Evolutionary conservation across 2,888 invertebrate genomes (phyloP), one percentile per base, ranked within the genome.

Genomic region (Panorpa germanica): DNA sequence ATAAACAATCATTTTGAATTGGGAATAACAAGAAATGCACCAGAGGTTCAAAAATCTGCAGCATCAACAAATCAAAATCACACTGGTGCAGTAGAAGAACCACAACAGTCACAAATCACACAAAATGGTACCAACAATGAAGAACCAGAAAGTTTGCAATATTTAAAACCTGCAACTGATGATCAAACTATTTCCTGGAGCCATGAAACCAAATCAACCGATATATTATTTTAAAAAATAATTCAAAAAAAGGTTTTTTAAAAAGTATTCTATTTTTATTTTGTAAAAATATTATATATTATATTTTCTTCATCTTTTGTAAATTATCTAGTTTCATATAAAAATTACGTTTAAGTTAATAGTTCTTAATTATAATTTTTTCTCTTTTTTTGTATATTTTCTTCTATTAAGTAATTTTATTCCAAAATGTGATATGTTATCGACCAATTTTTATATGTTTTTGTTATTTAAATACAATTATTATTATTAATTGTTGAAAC

Each of bases 1-100:
- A 64, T 61, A 40, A 59, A 63, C 42, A 65, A 55, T 44, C 59
- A 67, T 36, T 85, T 83, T 60, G 73, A 78, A 57, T 62, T 83
- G 37, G 86, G 86, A 30, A 67, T 83, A 34, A 74, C 78, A 38
- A 65, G 76, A 44, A 61, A 62, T 41, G 58, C 50, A 39, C 55
- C 21, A 20, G 29, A 14, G 18, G 35, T 13, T 30, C 34, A 31
- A 34, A 19, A 31, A 15, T 28, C 17, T 24, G 29, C 32, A 21
- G 13, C n/a, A 37, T 32, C 29, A 38, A 34, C 28, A 39, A 34
- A 26, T 9, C 26, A 18, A 13, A 11, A 35, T 32, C 19, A 35
- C 6, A 25, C 31, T 36, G 12, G 14, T 25, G 23, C 33, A 19
- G 28, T 26, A 19, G 29, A 32, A 14, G 37, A 39, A 42, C 45